Evolutionary conservation across 2,113 vertebrate species (phyloP).

Genomic region (Pseudois nayaur): DNA sequence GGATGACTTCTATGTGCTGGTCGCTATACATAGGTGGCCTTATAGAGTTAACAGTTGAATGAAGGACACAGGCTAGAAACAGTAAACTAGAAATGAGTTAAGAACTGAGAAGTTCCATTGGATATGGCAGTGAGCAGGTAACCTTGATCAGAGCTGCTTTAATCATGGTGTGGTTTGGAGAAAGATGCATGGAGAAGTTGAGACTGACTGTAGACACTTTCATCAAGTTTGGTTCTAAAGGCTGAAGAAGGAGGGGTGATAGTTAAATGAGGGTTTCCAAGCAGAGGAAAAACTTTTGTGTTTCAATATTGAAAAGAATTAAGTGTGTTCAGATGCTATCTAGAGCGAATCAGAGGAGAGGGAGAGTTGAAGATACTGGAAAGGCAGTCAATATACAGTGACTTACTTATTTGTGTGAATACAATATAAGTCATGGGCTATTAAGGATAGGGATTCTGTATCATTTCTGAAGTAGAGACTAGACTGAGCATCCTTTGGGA

Average conservation of each 20-base stretch:
- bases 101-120: not conserved
- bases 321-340: not conserved
- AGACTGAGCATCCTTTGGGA: not conserved
- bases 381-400: not conserved
- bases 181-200: not conserved
- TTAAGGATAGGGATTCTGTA: not conserved
- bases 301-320: not conserved
- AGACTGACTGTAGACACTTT: not conserved
- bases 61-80: not conserved
- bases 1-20: not conserved
- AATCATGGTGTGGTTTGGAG: not conserved
- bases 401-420: not conserved
- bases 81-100: not conserved
- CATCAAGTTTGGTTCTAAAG: not conserved
- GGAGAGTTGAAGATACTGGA: not conserved
- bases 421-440: not conserved
- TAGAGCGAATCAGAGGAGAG: not conserved
- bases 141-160: not conserved
- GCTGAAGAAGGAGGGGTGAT: not conserved
- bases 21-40: not conserved
- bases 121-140: not conserved
- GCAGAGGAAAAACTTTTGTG: not conserved
- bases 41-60: not conserved
- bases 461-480: not conserved
- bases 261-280: not conserved